These are phyloP conservation scores for Pentalonia nigronervosa DNA, from an alignment of 1,140 invertebrate species.

Conservation along the genomic window DNA sequence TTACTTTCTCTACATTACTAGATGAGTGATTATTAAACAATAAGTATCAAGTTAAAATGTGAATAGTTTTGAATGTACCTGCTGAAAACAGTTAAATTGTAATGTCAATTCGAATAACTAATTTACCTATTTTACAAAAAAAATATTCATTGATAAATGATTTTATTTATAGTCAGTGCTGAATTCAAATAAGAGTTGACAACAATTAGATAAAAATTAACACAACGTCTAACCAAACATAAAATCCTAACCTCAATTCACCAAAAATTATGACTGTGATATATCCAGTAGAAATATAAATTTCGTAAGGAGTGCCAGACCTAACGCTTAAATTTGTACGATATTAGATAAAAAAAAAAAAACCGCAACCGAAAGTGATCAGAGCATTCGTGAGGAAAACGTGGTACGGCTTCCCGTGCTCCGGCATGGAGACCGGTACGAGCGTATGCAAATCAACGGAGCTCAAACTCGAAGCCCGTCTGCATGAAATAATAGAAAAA, in stretches of 20 bases:
- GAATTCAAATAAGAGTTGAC: background rate
- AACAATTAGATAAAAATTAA: background rate
- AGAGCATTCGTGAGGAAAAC: background rate
- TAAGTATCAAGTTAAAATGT: background rate
- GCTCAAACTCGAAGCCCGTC: background rate
- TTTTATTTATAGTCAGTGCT: background rate
- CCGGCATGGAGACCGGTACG: background rate
- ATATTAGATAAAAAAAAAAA: no score
- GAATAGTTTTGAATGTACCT: no score
- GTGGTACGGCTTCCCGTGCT: background rate
- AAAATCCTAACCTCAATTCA: constrained; percentile 36
- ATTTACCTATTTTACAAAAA: background rate
- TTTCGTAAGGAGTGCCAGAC: background rate
- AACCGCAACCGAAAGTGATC: no score
- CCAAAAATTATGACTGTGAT: background rate
- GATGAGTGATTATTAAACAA: background rate
- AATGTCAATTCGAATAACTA: background rate
- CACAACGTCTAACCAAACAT: background rate
- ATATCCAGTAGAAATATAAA: background rate
- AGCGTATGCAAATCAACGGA: background rate
- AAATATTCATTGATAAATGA: background rate
- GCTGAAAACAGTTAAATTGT: no score
- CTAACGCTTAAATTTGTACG: background rate
- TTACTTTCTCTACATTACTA: no score
- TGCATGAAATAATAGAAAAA: background rate